phyloP scores from a whole-genome alignment of 2,113 vertebrate genomes.

The Ptilorrhoa leucosticta region DNA sequence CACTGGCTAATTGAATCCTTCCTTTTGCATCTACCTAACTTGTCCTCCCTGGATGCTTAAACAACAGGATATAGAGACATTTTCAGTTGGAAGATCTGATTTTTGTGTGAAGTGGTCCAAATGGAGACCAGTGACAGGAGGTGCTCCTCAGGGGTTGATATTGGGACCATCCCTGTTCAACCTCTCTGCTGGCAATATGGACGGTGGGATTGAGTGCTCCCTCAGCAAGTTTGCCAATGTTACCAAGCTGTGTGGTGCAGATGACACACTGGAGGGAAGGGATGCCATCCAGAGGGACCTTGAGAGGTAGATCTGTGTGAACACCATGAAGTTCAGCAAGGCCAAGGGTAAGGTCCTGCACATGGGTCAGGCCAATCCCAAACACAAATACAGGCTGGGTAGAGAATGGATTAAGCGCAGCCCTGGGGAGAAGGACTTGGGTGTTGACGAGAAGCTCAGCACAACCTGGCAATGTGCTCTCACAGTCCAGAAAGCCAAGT shows the following conservation, averaged over 20 bases:
- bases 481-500: background rate
- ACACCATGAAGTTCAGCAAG: background rate
- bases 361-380: background rate
- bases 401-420: background rate
- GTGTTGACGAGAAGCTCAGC: accelerated
- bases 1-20: background rate
- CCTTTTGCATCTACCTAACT: background rate
- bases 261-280: background rate
- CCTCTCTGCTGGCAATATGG: background rate
- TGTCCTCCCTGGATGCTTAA: background rate
- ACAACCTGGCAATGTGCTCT: too few species aligned
- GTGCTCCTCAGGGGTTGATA: background rate
- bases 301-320: background rate
- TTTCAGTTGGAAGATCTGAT: background rate
- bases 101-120: background rate
- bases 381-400: background rate
- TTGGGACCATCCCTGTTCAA: background rate
- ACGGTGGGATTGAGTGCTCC: background rate
- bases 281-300: background rate
- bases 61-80: background rate
- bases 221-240: too few species aligned
- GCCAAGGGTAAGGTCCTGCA: background rate
- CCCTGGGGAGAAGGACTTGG: too few species aligned
- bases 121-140: background rate
- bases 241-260: background rate